Base-by-base conservation (phyloP, 2,113 vertebrate genomes). In the Tachycineta bicolor region DNA sequence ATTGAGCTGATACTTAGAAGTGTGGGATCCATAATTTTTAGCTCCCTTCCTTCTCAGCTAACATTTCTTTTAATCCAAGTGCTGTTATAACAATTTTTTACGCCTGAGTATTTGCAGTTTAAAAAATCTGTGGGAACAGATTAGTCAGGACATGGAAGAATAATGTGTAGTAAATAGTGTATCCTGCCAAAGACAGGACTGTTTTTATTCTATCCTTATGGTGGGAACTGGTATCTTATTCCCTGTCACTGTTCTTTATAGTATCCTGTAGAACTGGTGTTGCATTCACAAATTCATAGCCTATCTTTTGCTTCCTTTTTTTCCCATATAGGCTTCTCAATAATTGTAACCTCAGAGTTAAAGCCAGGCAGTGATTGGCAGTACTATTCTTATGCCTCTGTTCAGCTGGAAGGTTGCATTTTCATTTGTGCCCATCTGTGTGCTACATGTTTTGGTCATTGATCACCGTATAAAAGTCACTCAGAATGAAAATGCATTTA, bases 401-500 rank as follows among this genome's bases (percentile, higher is more conserved):
- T 87, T 95, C 52, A 87, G 20, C 77, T 88, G 73, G 67, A 85
- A 85, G 75, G 83, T 83, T 94, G 21, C 5, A 46, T 90, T 90
- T 86, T 63, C n/a, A 34, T 94, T 90, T 55, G 41, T 90, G 14
- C 52, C 37, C 17, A 17, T 70, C 56, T 67, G 49, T 77, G 81
- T 64, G 50, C 52, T 91, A 22, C 20, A 2, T 67, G 41, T 56
- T 87, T 84, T 81, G 77, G 63, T 86, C 26, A 15, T 85, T 73
- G 83, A 94, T 95, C 56, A 64, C 50, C 2, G 1, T 59, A 14
- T 82, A 49, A 78, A 96, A 92, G 59, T 69, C 49, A 64, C 3
- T 17, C 31, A 55, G 77, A 83, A 83, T 91, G 68, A 83, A 84
- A 95, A 94, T 78, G 56, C 77, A 65, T 63, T 91, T 95, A 86